Evolutionary conservation across 2,797 vertebrate species (phyloP), one percentile per base, ranked within the genome.

Genomic region (Periparus ater): DNA sequence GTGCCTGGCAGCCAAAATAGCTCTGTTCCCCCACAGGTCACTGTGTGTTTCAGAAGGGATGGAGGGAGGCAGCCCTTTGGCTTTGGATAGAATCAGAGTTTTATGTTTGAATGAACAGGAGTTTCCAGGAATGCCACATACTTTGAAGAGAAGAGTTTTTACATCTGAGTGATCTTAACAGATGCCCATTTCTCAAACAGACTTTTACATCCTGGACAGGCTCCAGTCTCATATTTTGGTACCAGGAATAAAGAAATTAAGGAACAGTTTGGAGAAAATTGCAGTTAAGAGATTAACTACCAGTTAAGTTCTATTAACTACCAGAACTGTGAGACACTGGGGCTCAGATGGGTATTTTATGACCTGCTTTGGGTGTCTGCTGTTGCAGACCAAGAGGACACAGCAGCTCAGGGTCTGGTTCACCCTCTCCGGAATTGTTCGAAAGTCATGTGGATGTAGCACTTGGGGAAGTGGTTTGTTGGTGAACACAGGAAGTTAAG

Each of bases 161-260:
- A 30, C 44, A 38, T 58, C 34, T 60, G 65, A 13, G 32, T 26
- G 10, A 50, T 61, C 26, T 57, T 54, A 63, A 42, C 10, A 48
- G 7, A 7, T 38, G 13, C 45, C 62, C 13, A 1, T 47, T 79
- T 82, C 26, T 76, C 13, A 73, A 61, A 34, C 2, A 17, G 51
- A 23, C 26, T 89, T 88, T 40, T 22, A 30, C 2, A 1, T 62
- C 45, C 21, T 16, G 48, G 38, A 38, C 15, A 14, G 0, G 0
- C 30, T 63, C 20, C 29, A 58, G 36, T 57, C 30, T 66, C 34
- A 15, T 7, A 20, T 45, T 90, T 80, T 84, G 50, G 21, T 71
- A 29, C 16, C 13, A 38, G 26, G 20, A 85, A 26, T 47, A 54
- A 83, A 87, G 48, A 83, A 42, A 21, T 57, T 61, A 63, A 87